Percentiles rank a stretch among this genome's conserved stretches.
Conservation (phyloP, 2,888 invertebrate genomes). For the Formica aserva region DNA sequence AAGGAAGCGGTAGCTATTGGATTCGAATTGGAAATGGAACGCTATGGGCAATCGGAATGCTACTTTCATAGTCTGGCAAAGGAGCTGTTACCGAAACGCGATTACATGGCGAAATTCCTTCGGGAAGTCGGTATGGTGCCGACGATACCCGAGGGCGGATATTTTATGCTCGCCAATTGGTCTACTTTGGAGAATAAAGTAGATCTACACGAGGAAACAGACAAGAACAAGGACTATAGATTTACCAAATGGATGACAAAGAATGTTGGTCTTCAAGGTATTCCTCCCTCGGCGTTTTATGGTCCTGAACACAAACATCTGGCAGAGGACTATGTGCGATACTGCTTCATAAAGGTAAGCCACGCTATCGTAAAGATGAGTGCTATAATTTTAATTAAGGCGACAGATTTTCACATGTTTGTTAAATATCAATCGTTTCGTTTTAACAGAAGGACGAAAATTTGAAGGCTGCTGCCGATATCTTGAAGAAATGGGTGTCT, state of each 20-base stretch:
- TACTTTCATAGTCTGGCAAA: slow-evolving; percentile 92
- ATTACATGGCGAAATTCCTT: slow-evolving; percentile 92
- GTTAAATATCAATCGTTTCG: slow-evolving; percentile 64
- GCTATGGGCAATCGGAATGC: slow-evolving; percentile 91
- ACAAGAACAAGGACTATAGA: slow-evolving; percentile 92
- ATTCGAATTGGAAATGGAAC: slow-evolving; percentile 93
- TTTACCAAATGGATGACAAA: slow-evolving; percentile 99
- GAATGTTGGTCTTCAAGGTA: slow-evolving; percentile 96
- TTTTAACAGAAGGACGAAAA: slow-evolving; percentile 90
- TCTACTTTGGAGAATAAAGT: slow-evolving; percentile 90
- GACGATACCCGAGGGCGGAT: slow-evolving; percentile 98
- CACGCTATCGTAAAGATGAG: slow-evolving; percentile 91
- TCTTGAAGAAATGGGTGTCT: slow-evolving; percentile 85
- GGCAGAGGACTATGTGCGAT: slow-evolving; percentile 95
- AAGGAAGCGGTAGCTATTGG: slow-evolving; percentile 96
- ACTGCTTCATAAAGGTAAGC: slow-evolving; percentile 96
- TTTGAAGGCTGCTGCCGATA: slow-evolving; percentile 81
- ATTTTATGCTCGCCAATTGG: slow-evolving; percentile 98
- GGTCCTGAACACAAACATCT: slow-evolving; percentile 91
- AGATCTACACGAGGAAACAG: slow-evolving; percentile 90
- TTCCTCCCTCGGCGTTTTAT: slow-evolving; percentile 98
- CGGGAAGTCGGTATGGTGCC: slow-evolving; percentile 94
- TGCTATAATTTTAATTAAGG: background rate
- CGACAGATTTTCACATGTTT: background rate
- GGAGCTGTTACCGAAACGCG: slow-evolving; percentile 92